These are phyloP conservation scores for Desmophyllum pertusum DNA, from an alignment of 92 coral and sea anemone species.

Conservation along the genomic window DNA sequence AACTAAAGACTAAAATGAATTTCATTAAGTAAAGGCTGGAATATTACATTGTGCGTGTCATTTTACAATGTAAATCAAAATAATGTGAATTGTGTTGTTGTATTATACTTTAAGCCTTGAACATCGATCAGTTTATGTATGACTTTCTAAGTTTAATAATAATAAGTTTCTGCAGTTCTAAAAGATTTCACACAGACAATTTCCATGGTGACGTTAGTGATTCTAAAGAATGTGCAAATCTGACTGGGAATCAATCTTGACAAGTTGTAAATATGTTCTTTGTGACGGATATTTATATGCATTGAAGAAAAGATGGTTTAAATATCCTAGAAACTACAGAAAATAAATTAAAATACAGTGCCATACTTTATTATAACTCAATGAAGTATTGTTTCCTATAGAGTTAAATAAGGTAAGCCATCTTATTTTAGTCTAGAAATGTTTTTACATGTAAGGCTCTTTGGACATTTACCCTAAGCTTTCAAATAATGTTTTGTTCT, in stretches of 20 bases:
- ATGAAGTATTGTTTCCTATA: background rate
- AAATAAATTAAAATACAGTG: background rate
- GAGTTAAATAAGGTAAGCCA: background rate
- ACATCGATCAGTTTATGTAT: too few species aligned
- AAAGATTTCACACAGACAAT: background rate
- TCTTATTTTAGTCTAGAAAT: background rate
- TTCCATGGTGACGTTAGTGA: slow-evolving; percentile 22
- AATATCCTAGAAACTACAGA: background rate
- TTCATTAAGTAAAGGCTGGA: too few species aligned
- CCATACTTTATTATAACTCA: background rate
- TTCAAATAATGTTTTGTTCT: background rate
- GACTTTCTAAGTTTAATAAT: background rate
- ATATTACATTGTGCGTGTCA: too few species aligned
- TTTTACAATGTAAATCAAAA: too few species aligned
- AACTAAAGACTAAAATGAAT: too few species aligned
- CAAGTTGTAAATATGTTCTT: background rate
- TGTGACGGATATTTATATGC: slow-evolving; percentile 4
- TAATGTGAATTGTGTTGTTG: background rate
- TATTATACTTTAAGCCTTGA: too few species aligned
- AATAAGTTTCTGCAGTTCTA: background rate
- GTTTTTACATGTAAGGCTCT: background rate
- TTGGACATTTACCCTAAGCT: background rate
- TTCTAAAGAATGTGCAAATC: slow-evolving; percentile 20
- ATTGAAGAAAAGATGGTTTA: background rate
- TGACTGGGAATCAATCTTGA: background rate